Evolutionary conservation across 2,888 invertebrate species (phyloP).

Genomic region (Lordiphosa fenestrarum): DNA sequence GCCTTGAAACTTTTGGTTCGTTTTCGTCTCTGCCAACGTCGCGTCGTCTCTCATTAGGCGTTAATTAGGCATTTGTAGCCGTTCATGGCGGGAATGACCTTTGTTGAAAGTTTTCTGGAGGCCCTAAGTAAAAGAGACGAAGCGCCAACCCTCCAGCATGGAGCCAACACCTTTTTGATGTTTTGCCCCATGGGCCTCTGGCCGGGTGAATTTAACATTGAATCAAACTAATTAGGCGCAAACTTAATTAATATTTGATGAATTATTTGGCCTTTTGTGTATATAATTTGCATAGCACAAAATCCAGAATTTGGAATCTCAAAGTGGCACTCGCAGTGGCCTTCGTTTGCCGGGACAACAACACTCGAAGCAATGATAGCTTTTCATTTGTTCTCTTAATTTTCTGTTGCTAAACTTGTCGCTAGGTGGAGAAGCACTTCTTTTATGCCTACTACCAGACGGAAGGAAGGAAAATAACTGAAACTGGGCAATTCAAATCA

Average conservation of each 20-base stretch:
- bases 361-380: constrained; percentile 29
- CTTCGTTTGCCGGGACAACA: neutral
- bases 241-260: constrained; percentile 68
- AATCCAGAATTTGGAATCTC: constrained; percentile 14
- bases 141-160: constrained; percentile 28
- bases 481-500: constrained; percentile 30
- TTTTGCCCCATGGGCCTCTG: constrained; percentile 15
- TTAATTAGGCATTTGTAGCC: constrained; percentile 57
- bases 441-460: constrained; percentile 9
- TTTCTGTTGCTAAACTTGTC: constrained; percentile 37
- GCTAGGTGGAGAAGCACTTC: constrained; percentile 48
- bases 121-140: constrained; percentile 30
- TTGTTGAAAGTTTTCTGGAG: constrained; percentile 3
- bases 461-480: constrained; percentile 5
- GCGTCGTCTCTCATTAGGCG: constrained; percentile 46
- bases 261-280: constrained; percentile 47
- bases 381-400: constrained; percentile 25
- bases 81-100: constrained; percentile 5
- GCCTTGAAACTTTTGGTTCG: constrained; percentile 1
- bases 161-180: constrained; percentile 64
- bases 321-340: constrained; percentile 13
- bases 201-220: constrained; percentile 35
- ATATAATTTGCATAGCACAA: neutral
- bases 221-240: constrained; percentile 66
- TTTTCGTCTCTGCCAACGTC: neutral